Evolutionary conservation across 1,140 invertebrate species (phyloP), one percentile per base, ranked within the genome.

Genomic region (Limonius californicus): DNA sequence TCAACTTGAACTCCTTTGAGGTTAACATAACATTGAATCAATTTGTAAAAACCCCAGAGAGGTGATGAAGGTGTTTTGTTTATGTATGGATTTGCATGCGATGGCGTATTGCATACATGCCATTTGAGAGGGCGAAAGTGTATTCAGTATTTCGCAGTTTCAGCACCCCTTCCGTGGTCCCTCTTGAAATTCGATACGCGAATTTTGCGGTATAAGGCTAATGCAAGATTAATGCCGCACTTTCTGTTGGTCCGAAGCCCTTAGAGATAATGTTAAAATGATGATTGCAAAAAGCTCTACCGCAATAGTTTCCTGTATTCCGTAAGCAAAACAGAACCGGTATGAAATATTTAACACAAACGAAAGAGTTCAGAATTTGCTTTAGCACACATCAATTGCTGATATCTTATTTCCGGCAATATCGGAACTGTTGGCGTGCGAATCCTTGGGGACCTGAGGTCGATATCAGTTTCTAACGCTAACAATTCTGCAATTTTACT

Each of bases 401-500:
- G 63, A 61, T 71, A 68, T 68, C 66, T 74, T 74, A 74, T 74
- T 74, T 74, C 70, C 59, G 57, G 67, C 67, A 70, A 73, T 73
- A 74, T 73, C 70, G 70, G 65, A 69, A 69, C 69, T 69, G 70
- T 70, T 73, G 69, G 72, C 69, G 71, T 73, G 73, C 68, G 68
- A 74, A 69, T 66, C 73, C 68, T 69, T 21, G n/a, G 70, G 69
- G 70, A 71, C 58, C 62, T 45, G 59, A 65, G 70, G 70, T 72
- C 73, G 73, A 76, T 70, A 72, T 69, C 70, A 70, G 68, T 72
- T 72, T 65, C 63, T 69, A 66, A 67, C 68, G 70, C 72, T 73
- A 76, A 76, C 74, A 76, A 76, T 74, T 76, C 73, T 68, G 66
- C 70, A 74, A 73, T 74, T 76, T 74, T 76, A 76, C 70, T 74